Evolutionary conservation across 2,797 vertebrate species (phyloP).

Genomic region (Telmatherina bonti): DNA sequence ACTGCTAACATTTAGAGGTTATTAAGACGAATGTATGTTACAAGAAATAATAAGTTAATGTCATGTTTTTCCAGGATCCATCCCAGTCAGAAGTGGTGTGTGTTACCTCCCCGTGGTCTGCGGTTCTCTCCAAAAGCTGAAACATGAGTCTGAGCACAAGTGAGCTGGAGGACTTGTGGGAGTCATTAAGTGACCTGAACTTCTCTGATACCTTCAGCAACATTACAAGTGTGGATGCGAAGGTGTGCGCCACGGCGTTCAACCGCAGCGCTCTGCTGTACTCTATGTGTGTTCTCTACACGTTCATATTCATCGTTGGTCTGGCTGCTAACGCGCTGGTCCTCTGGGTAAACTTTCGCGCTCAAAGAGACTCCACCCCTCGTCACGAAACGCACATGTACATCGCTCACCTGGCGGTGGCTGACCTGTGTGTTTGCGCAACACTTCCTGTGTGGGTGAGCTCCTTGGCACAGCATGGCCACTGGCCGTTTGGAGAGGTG

Average conservation of each 20-base stretch:
- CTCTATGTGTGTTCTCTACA: conserved; percentile 90
- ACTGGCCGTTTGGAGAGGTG: conserved; percentile 94
- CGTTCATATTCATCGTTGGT: conserved; percentile 93
- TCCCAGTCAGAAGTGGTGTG: conserved; percentile 47
- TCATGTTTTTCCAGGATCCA: conserved; percentile 65
- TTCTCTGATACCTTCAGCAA: conserved; percentile 83
- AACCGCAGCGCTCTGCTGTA: conserved; percentile 88
- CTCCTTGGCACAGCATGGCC: conserved; percentile 91
- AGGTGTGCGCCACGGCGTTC: conserved; percentile 83
- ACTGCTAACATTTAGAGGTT: conserved; percentile 7
- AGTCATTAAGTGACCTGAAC: conserved; percentile 85
- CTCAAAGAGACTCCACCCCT: conserved; percentile 84
- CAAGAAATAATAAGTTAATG: conserved; percentile 44
- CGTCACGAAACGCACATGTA: conserved; percentile 95
- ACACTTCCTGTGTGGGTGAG: conserved; percentile 95
- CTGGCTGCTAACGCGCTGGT: conserved; percentile 92
- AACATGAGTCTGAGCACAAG: conserved; percentile 83
- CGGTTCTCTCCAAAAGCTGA: conserved; percentile 6
- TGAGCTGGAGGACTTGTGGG: conserved; percentile 86
- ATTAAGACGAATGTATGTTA: conserved; percentile 28
- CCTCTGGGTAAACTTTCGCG: conserved; percentile 94
- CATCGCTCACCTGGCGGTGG: conserved; percentile 92
- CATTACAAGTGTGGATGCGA: conserved; percentile 85
- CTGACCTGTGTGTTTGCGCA: conserved; percentile 92
- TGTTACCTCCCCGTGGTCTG: conserved; percentile 38